Evolutionary conservation across 2,888 invertebrate species (phyloP).

Genomic region (Notodonta dromedarius): DNA sequence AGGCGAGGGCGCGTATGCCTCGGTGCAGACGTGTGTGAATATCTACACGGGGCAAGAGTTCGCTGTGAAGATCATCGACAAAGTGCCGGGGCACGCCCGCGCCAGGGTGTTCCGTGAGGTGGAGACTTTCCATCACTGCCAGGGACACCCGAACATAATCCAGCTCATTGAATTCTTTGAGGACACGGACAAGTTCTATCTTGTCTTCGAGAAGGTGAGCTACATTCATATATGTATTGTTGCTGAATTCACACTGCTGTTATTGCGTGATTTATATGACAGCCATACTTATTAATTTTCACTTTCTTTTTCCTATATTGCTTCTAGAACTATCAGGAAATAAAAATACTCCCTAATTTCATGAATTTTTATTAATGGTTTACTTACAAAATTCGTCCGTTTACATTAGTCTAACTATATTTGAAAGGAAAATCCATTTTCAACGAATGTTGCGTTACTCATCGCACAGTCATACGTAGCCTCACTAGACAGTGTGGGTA

Average conservation of each 20-base stretch:
- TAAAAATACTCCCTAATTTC: no score
- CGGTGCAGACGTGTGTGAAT: slow-evolving; percentile 96
- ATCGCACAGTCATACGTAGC: slow-evolving; percentile 13
- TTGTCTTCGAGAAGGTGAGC: slow-evolving; percentile 97
- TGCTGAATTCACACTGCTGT: no score
- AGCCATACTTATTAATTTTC: no score
- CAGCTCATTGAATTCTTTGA: slow-evolving; percentile 99
- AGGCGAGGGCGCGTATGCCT: slow-evolving; percentile 98
- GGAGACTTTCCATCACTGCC: slow-evolving; percentile 99
- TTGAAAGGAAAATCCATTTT: slow-evolving; percentile 24
- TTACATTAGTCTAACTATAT: slow-evolving; percentile 17
- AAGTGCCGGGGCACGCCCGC: slow-evolving; percentile 96
- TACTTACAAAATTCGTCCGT: no score
- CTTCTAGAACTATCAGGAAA: no score
- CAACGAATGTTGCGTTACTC: slow-evolving; percentile 24
- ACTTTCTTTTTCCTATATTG: no score
- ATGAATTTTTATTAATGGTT: no score
- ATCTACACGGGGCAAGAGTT: slow-evolving; percentile 96
- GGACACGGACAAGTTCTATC: slow-evolving; percentile 98
- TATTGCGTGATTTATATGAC: no score
- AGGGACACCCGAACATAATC: slow-evolving; percentile 98
- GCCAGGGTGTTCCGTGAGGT: slow-evolving; percentile 98
- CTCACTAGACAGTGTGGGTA: slow-evolving; percentile 24
- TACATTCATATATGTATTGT: no score
- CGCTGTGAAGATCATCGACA: slow-evolving; percentile 99